phyloP scores from a whole-genome alignment of 2,113 vertebrate species.

The Otis tarda region DNA sequence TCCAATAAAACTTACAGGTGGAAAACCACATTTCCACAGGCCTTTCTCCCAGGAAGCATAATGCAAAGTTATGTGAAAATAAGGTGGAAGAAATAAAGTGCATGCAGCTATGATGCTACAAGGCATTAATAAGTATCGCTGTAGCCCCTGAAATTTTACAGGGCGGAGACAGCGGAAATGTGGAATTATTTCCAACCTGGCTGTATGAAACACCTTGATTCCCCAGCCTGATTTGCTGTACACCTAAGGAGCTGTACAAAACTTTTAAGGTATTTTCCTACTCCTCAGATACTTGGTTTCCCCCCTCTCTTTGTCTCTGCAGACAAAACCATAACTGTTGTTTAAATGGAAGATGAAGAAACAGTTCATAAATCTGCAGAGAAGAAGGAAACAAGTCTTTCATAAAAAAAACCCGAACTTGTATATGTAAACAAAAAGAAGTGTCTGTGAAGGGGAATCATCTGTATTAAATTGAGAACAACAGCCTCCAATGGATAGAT shows the following conservation, averaged over 20 bases:
- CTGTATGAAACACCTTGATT: not conserved
- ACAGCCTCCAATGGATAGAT: not conserved
- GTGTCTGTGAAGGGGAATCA: not conserved
- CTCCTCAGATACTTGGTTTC: not conserved
- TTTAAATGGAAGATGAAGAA: slow-evolving; percentile 17
- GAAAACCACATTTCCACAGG: not conserved
- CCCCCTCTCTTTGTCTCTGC: not conserved
- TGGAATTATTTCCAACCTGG: not conserved
- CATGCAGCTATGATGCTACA: not conserved
- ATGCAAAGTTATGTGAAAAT: not conserved
- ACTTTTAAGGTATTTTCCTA: not conserved
- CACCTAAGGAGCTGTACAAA: not conserved
- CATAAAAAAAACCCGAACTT: not conserved
- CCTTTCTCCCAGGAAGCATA: not conserved
- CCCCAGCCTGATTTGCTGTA: not conserved
- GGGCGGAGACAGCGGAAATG: not conserved
- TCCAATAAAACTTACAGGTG: not conserved
- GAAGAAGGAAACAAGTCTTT: slow-evolving; percentile 20
- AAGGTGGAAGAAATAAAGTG: not conserved
- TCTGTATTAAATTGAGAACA: not conserved
- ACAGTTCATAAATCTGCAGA: slow-evolving; percentile 1
- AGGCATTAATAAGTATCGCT: not conserved
- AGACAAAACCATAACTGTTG: not conserved
- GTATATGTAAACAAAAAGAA: not conserved
- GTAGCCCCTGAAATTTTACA: not conserved